Percentiles rank a stretch among this genome's conserved stretches.
These are phyloP conservation scores for Syngnathus typhle DNA, from an alignment of 2,113 vertebrate species.

Conservation along the genomic window DNA sequence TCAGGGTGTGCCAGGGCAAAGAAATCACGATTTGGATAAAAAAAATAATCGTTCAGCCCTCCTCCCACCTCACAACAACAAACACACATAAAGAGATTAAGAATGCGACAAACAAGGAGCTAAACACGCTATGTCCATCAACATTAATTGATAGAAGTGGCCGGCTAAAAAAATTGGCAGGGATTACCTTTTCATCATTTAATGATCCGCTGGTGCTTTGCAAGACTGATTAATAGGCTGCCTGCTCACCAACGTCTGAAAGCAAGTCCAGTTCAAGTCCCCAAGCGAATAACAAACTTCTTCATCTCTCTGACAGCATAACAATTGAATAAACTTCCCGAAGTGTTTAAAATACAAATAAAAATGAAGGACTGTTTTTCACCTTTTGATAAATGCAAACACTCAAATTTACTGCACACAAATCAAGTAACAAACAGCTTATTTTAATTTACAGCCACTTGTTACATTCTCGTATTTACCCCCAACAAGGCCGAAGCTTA, in stretches of 20 bases:
- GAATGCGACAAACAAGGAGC: slow-evolving; percentile 7
- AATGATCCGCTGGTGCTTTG: background rate
- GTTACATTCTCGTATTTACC: background rate
- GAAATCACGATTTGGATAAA: too few species aligned
- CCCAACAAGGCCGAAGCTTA: background rate
- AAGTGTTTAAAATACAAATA: background rate
- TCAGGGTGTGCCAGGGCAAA: too few species aligned
- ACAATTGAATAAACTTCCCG: background rate
- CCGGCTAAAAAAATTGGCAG: slow-evolving; percentile 11
- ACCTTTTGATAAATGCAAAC: background rate
- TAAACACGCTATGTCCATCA: slow-evolving; percentile 15
- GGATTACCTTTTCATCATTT: slow-evolving; percentile 5
- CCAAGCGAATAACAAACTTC: background rate
- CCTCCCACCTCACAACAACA: background rate
- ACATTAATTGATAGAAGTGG: slow-evolving; percentile 24
- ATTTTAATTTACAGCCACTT: slow-evolving; percentile 4
- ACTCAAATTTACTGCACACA: background rate
- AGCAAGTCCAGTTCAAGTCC: background rate
- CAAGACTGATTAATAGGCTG: background rate
- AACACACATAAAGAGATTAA: background rate
- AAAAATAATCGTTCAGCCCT: too few species aligned
- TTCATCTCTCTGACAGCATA: background rate
- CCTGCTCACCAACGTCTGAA: background rate
- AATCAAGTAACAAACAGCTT: background rate
- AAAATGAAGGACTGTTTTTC: background rate